Conservation (phyloP, 2,888 invertebrate genomes). For the Physocephala rufipes region DNA sequence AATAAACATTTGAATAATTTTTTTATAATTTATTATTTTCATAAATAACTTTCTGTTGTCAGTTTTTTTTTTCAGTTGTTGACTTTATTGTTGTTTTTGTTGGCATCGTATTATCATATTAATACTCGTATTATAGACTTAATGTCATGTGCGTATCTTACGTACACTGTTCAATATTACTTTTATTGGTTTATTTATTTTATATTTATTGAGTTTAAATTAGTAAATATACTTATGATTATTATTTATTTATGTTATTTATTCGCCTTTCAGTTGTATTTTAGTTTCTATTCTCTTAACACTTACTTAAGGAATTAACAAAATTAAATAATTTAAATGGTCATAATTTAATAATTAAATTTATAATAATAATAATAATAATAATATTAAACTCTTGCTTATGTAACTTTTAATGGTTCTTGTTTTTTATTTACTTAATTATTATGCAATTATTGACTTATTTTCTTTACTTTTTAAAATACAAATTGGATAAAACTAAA, state of each 20-base stretch:
- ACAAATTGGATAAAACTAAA: constrained; percentile 9
- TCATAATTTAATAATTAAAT: constrained; percentile 27
- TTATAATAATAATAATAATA: constrained; percentile 12
- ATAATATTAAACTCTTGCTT: constrained; percentile 19
- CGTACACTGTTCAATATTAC: neutral
- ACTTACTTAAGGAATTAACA: constrained; percentile 19
- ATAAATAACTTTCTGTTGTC: constrained; percentile 35
- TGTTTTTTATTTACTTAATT: constrained; percentile 16
- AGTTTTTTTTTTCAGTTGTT: constrained; percentile 16
- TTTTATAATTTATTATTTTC: constrained; percentile 34
- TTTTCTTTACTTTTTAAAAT: constrained; percentile 3
- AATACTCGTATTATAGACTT: constrained; percentile 9
- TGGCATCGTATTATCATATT: constrained; percentile 27
- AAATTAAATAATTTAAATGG: constrained; percentile 27
- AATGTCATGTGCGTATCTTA: neutral
- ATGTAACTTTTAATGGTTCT: constrained; percentile 13
- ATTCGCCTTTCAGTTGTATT: constrained; percentile 15
- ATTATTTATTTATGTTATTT: constrained; percentile 25
- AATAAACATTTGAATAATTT: constrained; percentile 23
- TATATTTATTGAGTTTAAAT: constrained; percentile 24
- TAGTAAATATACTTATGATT: constrained; percentile 23
- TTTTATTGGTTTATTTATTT: constrained; percentile 17
- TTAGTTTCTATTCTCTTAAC: constrained; percentile 12
- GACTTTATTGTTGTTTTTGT: constrained; percentile 12
- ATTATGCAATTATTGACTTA: constrained; percentile 15